Evolutionary conservation across 1,140 invertebrate genomes (phyloP), one percentile per base, ranked within the genome.

Genomic region (Lordiphosa mommai): DNA sequence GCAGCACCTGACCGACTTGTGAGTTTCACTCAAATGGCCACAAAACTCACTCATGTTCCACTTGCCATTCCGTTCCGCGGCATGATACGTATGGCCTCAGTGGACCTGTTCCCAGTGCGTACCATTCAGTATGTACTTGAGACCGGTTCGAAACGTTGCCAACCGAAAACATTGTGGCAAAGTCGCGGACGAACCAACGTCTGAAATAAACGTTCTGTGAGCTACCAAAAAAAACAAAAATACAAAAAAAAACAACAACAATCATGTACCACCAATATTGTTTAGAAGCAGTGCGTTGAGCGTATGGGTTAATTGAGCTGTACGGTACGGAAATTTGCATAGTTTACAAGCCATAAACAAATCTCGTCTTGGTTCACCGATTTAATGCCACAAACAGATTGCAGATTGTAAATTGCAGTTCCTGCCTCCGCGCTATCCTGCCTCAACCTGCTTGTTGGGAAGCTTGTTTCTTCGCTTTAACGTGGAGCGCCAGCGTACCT

Each of bases 331-430:
- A 74, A 80, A 82, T 82, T 82, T 70, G 76, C 76, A 80, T 69
- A 74, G 27, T 46, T 23, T 40, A 36, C 50, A 32, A 48, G 67
- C 51, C 68, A 79, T 84, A 82, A 82, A 82, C 77, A 82, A 82
- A 82, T 82, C 76, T 82, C 71, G 77, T 82, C 72, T 82, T 82
- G 77, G 58, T 82, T 82, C 77, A 82, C 77, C 84, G 77, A 82
- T 84, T 82, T 82, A 82, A 84, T 82, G 76, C 76, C 76, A 76
- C 76, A 82, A 82, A 82, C 77, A 82, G 76, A 82, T 82, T 82
- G 76, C 77, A 82, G 76, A 82, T 82, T 82, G 76, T 69, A 68
- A 32, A 29, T 38, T 60, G 72, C 56, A 66, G 51, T 51, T 55
- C 48, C 63, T 63, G 48, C 53, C 63, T 32, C 41, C 51, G 38